Evolutionary conservation across 2,113 vertebrate genomes (phyloP).

Genomic region (Erythrolamprus reginae): DNA sequence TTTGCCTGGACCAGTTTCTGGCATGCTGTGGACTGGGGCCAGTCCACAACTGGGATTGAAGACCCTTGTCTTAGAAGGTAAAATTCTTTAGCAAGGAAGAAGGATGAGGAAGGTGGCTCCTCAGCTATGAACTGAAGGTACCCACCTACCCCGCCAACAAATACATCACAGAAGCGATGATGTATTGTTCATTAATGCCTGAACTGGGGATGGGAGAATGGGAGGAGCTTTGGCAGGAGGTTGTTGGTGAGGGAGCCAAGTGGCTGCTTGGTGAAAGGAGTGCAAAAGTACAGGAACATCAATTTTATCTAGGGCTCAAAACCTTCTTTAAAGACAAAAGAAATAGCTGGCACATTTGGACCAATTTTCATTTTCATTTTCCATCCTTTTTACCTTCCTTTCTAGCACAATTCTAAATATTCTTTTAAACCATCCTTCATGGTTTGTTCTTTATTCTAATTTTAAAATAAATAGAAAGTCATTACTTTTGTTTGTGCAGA

Average conservation of each 20-base stretch:
- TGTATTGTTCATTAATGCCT: not conserved
- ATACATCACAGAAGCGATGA: not conserved
- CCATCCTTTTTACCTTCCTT: not conserved
- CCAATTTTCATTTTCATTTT: not conserved
- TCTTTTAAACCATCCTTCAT: not conserved
- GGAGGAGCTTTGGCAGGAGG: not conserved
- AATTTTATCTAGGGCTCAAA: not conserved
- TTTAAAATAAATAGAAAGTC: not conserved
- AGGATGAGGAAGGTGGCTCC: not conserved
- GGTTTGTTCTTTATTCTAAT: not conserved
- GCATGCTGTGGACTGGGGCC: too few species aligned
- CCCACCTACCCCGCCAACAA: too few species aligned
- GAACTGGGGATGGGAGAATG: not conserved
- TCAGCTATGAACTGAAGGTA: not conserved
- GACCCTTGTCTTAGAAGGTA: not conserved
- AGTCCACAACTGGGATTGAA: too few species aligned
- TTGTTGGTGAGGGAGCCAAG: not conserved
- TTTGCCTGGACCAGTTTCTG: too few species aligned
- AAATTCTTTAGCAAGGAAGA: not conserved
- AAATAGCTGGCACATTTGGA: not conserved
- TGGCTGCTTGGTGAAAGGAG: not conserved
- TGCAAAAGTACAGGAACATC: not conserved
- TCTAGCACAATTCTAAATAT: not conserved
- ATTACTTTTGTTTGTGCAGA: conserved; percentile 65
- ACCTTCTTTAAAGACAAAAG: not conserved